Evolutionary conservation across 2,888 invertebrate genomes (phyloP), one percentile per base, ranked within the genome.

Genomic region (Hipparchia sbordonii): DNA sequence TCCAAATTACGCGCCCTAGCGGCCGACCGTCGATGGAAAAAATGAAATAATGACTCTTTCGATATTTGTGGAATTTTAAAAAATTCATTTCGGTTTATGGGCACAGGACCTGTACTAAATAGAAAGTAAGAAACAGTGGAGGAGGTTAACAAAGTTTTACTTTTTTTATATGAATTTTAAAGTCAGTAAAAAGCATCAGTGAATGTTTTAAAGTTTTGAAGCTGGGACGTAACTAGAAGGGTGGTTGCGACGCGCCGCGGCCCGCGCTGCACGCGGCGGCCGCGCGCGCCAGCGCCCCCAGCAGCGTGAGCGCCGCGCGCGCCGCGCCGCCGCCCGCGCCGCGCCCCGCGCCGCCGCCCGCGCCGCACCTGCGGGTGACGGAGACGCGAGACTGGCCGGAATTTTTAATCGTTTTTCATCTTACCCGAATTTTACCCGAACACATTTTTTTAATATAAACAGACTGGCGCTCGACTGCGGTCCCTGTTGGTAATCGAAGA

Each of bases 201-300:
- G 57, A 8, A 13, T 0, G 23, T 23, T 13, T 23, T 8, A 23
- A 23, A 57, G 23, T 23, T 3, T 3, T 56, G 13, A 13, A 7
- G 7, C 8, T 13, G 3, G 13, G 6, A 57, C 8, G 5, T 48
- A 33, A 52, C 63, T 52, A 65, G 51, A 65, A 51, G 10, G 65
- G 52, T 33, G 52, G 23, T 10, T 3, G 65, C 51, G n/a, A 23
- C 60, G 72, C 72, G 48, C 9, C 57, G 76, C 72, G 68, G 69
- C 68, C 67, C 72, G 70, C 74, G 77, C 77, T 75, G 71, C 72
- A 67, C 69, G 74, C 70, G 61, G 72, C 57, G 67, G 57, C 73
- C 61, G 67, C 75, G 63, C 68, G 72, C 71, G 70, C 69, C 52
- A 56, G 39, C 62, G 66, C 67, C 68, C 33, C 13, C 65, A 67